Base-by-base conservation (phyloP, 2,113 vertebrate species). In the Podiceps cristatus region DNA sequence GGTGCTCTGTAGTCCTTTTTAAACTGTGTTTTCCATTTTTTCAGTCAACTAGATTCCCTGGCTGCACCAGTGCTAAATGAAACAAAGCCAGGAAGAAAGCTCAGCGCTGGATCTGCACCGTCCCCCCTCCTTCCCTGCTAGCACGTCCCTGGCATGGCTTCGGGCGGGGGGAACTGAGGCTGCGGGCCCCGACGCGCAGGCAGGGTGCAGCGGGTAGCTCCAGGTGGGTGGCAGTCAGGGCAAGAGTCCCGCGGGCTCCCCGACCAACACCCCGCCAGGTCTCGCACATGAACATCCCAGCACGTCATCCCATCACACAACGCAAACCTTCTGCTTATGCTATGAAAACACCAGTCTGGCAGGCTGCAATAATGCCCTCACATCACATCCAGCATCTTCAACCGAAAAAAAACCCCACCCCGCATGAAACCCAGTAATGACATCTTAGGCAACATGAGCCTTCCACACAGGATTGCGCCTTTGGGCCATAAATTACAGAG, bases 101-200 rank as follows among this genome's bases (percentile, higher is more conserved):
- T 55, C 44, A 17, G 63, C 0, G 0, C n/a, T 80, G 75, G 53
- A 62, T 18, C 20, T 27, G 13, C 56, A 81, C 37, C 4, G 1
- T 35, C 13, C 40, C 31, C 37, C 14, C 8, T 28, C 9, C 67
- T 22, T 56, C 47, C 24, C n/a, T 77, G 50, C 67, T 27, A 5
- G 23, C 1, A 1, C 2, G 1, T 44, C 63, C 44, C 27, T 60
- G n/a, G 53, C 2, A 6, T 0, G 47, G 42, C 13, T 35, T 4
- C 47, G 42, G 19, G 24, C 4, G 44, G 44, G 14, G 16, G 33
- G 8, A 27, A 27, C 23, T 9, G 29, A 29, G 16, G 40, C 19
- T 83, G 18, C 33, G 49, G 29, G 29, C 23, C 33, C 9, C 6
- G 1, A 17, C 2, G 14, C 9, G 44, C 29, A 23, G 14, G 56